Percentiles rank a stretch among this genome's conserved stretches.
Conservation (phyloP, 2,113 vertebrate genomes). For the Cyanoliseus patagonus region DNA sequence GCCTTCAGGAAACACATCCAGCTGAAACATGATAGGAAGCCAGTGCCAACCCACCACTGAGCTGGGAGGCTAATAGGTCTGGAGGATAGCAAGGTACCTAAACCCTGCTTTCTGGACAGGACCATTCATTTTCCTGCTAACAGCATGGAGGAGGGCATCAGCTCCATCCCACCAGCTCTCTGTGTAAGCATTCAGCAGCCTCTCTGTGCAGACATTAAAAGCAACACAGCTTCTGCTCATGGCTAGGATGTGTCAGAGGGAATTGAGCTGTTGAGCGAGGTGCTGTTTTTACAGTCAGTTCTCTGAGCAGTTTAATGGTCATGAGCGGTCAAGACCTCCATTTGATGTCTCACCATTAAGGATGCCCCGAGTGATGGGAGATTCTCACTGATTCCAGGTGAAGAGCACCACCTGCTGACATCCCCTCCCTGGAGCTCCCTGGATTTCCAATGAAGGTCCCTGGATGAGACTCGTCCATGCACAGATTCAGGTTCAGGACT, state of each 20-base stretch:
- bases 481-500: neutral
- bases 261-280: neutral
- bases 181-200: neutral
- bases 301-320: neutral
- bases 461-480: neutral
- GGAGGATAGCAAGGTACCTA: neutral
- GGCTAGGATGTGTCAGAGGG: accelerated
- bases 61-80: neutral
- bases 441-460: accelerated
- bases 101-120: neutral
- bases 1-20: neutral
- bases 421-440: neutral
- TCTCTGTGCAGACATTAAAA: neutral
- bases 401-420: conserved; percentile 37
- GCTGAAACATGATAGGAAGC: neutral
- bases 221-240: neutral
- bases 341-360: neutral
- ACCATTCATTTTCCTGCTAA: neutral
- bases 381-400: neutral
- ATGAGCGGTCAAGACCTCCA: neutral
- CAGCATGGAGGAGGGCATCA: neutral
- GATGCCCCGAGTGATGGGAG: accelerated
- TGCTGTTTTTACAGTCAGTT: neutral
- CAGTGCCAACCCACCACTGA: accelerated
- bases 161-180: neutral